These are phyloP conservation scores for Ondatra zibethicus DNA, from an alignment of 2,113 vertebrate species.

Conservation along the genomic window DNA sequence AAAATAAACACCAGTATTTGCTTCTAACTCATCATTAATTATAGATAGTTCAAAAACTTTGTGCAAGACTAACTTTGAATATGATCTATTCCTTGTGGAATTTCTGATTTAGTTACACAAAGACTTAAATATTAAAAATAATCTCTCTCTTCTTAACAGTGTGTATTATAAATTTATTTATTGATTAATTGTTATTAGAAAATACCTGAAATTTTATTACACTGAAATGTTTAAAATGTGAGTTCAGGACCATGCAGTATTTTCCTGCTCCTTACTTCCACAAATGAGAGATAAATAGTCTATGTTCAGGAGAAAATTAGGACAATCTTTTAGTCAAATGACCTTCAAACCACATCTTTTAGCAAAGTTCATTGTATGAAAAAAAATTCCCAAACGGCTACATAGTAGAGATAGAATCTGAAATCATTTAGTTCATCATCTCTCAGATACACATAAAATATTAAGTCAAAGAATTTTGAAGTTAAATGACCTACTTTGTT, in stretches of 20 bases:
- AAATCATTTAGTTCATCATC: neutral
- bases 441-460: conserved; percentile 12
- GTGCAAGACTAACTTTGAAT: conserved; percentile 6
- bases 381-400: conserved; percentile 5
- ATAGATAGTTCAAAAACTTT: conserved; percentile 36
- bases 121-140: conserved; percentile 49
- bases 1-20: conserved; percentile 65
- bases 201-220: neutral
- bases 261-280: neutral
- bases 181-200: neutral
- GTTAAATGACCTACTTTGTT: conserved; percentile 63
- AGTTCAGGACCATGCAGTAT: neutral
- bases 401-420: neutral
- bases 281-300: conserved; percentile 42
- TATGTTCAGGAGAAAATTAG: conserved; percentile 23
- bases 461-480: conserved; percentile 61
- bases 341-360: neutral
- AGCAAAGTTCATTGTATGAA: conserved; percentile 11
- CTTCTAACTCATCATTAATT: conserved; percentile 64
- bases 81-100: neutral
- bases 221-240: conserved; percentile 28
- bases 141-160: neutral
- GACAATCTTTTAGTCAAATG: conserved; percentile 15
- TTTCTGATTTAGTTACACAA: neutral
- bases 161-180: neutral